Evolutionary conservation across 2,888 invertebrate genomes (phyloP).

Genomic region (Fragum fragum): DNA sequence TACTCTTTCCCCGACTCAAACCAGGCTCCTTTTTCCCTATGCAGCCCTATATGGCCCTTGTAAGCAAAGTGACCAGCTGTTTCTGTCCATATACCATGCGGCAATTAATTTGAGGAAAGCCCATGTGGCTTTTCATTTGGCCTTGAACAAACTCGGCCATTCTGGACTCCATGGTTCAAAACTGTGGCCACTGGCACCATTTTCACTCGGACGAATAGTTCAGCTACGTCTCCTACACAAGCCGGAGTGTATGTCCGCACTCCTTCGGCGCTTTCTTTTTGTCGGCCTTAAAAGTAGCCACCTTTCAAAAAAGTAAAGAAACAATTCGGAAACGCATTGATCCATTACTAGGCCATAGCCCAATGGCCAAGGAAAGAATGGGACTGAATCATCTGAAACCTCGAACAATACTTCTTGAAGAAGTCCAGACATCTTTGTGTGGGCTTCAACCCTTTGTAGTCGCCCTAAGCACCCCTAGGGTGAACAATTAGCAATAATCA

Average conservation of each 20-base stretch:
- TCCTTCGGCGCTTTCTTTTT: not conserved
- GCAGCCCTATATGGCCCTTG: no score
- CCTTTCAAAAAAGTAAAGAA: slow-evolving; percentile 7
- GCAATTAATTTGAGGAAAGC: no score
- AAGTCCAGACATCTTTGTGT: not conserved
- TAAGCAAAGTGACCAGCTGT: no score
- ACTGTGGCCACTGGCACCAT: not conserved
- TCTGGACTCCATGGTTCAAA: not conserved
- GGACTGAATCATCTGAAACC: not conserved
- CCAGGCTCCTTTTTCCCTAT: no score
- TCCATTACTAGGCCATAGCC: slow-evolving; percentile 7
- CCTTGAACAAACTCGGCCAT: no score
- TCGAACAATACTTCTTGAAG: not conserved
- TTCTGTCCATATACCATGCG: no score
- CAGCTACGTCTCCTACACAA: no score
- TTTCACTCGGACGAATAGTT: no score
- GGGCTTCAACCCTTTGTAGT: not conserved
- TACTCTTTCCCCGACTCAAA: no score
- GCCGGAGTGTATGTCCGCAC: not conserved
- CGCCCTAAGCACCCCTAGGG: slow-evolving; percentile 1
- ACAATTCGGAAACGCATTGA: slow-evolving; percentile 12
- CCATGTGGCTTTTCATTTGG: no score
- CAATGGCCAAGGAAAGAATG: not conserved
- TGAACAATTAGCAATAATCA: not conserved
- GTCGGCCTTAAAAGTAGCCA: slow-evolving; percentile 1